A percentile compares a stretch with the other conserved stretches of the same genome.
phyloP scores from a whole-genome alignment of 2,888 invertebrate species.

The Pristionchus maxplancki region DNA sequence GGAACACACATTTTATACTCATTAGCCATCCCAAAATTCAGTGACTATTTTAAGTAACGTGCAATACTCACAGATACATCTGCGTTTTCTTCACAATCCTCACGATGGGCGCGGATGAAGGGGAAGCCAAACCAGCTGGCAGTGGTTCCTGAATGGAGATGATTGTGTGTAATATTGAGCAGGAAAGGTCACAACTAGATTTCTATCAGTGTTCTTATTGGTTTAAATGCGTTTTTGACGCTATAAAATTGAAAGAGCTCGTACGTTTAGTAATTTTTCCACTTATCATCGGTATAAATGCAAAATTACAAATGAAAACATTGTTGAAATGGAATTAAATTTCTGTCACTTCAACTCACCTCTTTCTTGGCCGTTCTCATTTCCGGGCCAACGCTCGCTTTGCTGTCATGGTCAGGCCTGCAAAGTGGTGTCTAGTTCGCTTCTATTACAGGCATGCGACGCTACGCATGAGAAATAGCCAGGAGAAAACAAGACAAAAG shows the following conservation, averaged over 20 bases:
- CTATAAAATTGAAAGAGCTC: no score
- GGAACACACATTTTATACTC: no score
- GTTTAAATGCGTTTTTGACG: no score
- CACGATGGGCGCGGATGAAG: neutral
- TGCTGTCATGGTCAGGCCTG: conserved; percentile 40
- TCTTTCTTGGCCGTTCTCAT: neutral
- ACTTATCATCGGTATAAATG: no score
- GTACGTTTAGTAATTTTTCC: no score
- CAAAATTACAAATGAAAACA: no score
- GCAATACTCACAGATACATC: neutral
- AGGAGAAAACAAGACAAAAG: neutral
- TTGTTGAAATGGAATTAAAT: no score
- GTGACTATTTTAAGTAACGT: neutral
- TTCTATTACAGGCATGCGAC: neutral
- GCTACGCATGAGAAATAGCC: neutral
- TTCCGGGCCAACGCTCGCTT: neutral
- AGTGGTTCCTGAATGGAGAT: neutral
- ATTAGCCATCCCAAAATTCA: neutral
- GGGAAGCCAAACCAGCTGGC: no score
- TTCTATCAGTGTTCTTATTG: neutral
- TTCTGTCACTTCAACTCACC: neutral
- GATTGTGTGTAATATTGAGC: neutral
- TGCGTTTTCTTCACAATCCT: conserved; percentile 35
- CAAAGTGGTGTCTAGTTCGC: neutral
- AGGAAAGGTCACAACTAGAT: no score